Conservation (phyloP, 2,888 invertebrate species). For the Argynnis bischoffii region DNA sequence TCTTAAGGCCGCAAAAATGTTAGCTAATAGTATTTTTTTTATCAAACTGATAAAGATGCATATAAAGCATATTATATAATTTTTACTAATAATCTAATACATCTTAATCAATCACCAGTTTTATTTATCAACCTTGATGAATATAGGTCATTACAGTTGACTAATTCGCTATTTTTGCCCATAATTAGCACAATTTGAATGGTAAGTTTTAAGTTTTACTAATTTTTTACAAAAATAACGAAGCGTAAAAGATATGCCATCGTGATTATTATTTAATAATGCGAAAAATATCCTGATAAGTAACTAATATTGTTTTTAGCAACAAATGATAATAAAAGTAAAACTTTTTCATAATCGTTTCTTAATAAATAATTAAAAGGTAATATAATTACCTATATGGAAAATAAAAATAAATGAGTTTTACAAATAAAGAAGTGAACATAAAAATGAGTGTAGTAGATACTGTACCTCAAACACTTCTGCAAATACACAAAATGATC, state of each 20-base stretch:
- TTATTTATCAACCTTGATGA: constrained; percentile 18
- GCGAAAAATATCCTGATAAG: too few species aligned
- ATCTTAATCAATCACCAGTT: constrained; percentile 19
- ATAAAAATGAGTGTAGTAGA: constrained; percentile 10
- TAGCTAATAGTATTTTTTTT: too few species aligned
- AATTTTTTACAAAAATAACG: too few species aligned
- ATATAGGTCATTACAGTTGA: constrained; percentile 10
- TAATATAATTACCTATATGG: too few species aligned
- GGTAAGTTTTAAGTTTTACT: not conserved
- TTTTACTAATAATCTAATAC: constrained; percentile 6
- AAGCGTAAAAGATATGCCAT: too few species aligned
- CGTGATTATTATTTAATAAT: too few species aligned
- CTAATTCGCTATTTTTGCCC: not conserved
- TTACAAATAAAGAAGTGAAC: not conserved
- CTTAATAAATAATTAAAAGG: too few species aligned
- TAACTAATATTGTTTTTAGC: too few species aligned
- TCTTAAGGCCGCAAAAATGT: too few species aligned
- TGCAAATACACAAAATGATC: constrained; percentile 56
- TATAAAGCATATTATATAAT: not conserved
- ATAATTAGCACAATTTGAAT: not conserved
- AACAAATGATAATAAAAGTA: too few species aligned
- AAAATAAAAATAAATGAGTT: not conserved
- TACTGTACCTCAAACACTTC: constrained; percentile 53
- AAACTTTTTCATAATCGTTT: too few species aligned
- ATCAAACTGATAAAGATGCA: too few species aligned